Conservation (phyloP, 2,888 invertebrate genomes). For the Drosophila cracens region DNA sequence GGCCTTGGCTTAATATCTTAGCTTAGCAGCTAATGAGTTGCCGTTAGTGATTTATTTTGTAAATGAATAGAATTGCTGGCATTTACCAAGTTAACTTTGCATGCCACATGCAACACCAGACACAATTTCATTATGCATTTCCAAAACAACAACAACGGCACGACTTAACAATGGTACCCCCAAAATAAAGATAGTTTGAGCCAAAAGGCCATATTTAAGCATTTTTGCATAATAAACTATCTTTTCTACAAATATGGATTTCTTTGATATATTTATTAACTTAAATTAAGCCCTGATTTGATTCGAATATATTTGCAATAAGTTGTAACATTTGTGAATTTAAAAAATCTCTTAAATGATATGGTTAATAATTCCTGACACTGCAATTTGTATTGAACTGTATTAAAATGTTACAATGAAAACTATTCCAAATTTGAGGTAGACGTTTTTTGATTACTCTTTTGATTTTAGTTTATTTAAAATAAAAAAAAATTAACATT, state of each 20-base stretch:
- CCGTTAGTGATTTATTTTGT: slow-evolving; percentile 80
- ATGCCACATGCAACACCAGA: slow-evolving; percentile 75
- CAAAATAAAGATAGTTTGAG: slow-evolving; percentile 2
- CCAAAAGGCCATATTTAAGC: slow-evolving; percentile 4
- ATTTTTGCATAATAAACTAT: background rate
- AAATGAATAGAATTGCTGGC: slow-evolving; percentile 79
- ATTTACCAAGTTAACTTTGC: slow-evolving; percentile 67
- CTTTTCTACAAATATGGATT: background rate
- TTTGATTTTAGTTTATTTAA: background rate
- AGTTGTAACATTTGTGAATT: background rate
- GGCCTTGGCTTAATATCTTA: slow-evolving; percentile 66
- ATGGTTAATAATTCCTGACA: background rate
- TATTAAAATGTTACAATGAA: background rate
- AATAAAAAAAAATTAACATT: background rate
- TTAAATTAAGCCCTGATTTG: background rate
- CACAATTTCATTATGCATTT: slow-evolving; percentile 33
- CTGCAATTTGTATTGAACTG: background rate
- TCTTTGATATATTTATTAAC: background rate
- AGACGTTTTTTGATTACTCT: background rate
- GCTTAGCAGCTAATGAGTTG: slow-evolving; percentile 81
- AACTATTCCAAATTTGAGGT: accelerated
- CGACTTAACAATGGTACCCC: slow-evolving; percentile 6
- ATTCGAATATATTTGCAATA: background rate
- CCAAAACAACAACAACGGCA: slow-evolving; percentile 16
- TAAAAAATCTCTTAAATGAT: background rate